Evolutionary conservation across 2,888 invertebrate genomes (phyloP), one percentile per base, ranked within the genome.

Genomic region (Bimastos eiseni): DNA sequence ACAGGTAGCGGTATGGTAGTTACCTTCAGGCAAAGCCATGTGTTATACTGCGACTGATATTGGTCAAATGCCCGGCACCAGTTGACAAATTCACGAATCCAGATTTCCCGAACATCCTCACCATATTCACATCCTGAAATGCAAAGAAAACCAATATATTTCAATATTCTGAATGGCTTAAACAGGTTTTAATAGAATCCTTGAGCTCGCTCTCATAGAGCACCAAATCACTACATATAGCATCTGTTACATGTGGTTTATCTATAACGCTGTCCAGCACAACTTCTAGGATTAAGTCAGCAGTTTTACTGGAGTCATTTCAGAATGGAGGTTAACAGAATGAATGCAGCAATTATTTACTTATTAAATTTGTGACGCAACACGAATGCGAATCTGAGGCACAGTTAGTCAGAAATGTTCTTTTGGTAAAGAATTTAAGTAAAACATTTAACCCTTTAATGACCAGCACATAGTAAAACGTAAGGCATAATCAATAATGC

Each of bases 51-150:
- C 5, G 86, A 86, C 34, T 86, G 86, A 86, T 86, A 86, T 37
- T 86, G 86, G 37, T 86, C 86, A 86, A 86, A 86, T 8, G 34
- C 86, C 34, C 37, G 30, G 11, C 86, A 86, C 86, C 86, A 86
- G 37, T 37, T 86, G 86, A 86, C 86, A 86, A 86, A 86, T 24
- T 86, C 86, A 86, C 86, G 86, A 86, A 86, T 86, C 86, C 86
- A 86, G 36, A 86, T 86, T 17, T 86, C 86, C 13, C 86, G 86
- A 86, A 86, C 34, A 86, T 86, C 86, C 36, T 86, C 86, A 24
- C 86, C 86, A 86, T 86, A 86, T 37, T 86, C 86, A 86, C 86
- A 86, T 21, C 21, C 86, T 86, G 70, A 70, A 70, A 70, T 70
- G 70, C 70, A 70, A 5, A 55, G 30, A 55, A 55, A 55, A 55